Base-by-base conservation (phyloP, 2,888 invertebrate species). In the Chelonus formosanus region DNA sequence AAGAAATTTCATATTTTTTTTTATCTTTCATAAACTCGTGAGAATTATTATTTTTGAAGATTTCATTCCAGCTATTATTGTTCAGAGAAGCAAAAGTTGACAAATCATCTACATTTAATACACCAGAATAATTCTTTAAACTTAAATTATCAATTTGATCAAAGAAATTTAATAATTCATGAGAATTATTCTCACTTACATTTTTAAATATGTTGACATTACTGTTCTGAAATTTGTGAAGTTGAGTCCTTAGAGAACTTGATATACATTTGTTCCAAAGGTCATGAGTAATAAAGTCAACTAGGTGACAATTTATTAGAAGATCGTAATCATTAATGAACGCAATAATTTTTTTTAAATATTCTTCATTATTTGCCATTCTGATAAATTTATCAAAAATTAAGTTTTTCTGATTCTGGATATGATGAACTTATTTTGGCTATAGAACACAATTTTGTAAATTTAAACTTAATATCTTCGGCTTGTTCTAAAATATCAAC, bases 281-380 rank as follows among this genome's bases (percentile, higher is more conserved):
- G 53, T 88, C 84, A 6, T 90, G 85, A 0, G 90, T 91, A 54
- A 94, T 85, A 81, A 89, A 92, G 75, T 90, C 89, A 0, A 91
- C 93, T 89, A 94, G 91, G 79, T 95, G 94, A 72, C 91, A 91
- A 80, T 93, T 92, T 0, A 90, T 88, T 36, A 94, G 82, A 0
- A 88, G 86, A 69, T 90, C 82, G 50, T 89, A 84, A 0, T 89
- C 89, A 31, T 86, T 84, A 31, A 93, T 80, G 81, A 88, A 91
- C 7, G 80, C 75, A 0, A 89, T 90, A 79, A 57, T 86, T 85
- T 53, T 78, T 64, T 70, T 76, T 77, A 72, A 87, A 69, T 76
- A 80, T 70, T 71, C 70, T 65, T 73, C 74, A 63, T 74, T 80
- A 40, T 40, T 65, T 67, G 67, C 65, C 76, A 78, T 76, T 64